Percentiles rank a stretch among this genome's conserved stretches.
Evolutionary conservation across 2,113 vertebrate genomes (phyloP).

Genomic region (Archilochus colubris): DNA sequence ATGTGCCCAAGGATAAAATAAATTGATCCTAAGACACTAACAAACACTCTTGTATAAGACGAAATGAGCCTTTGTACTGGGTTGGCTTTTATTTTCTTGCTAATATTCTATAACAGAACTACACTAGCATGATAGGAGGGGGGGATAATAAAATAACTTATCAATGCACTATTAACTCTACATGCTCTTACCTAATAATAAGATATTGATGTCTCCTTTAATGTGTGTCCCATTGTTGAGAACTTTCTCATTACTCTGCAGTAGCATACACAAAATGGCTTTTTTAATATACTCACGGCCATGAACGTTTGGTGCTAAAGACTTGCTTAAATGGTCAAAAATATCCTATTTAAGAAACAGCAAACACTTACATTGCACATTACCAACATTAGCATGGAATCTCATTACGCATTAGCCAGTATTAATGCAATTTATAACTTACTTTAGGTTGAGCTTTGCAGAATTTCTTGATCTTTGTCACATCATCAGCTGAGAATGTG

Average conservation of each 20-base stretch:
- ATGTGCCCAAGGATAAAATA: conserved; percentile 69
- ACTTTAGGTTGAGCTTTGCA: conserved; percentile 81
- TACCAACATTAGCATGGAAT: conserved; percentile 74
- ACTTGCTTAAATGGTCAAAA: conserved; percentile 84
- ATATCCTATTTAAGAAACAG: conserved; percentile 81
- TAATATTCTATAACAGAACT: conserved; percentile 72
- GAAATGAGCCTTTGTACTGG: conserved; percentile 66
- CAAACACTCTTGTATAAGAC: conserved; percentile 55
- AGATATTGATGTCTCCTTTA: conserved; percentile 85
- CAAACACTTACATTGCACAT: conserved; percentile 77
- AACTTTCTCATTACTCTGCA: conserved; percentile 83
- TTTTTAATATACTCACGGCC: conserved; percentile 85
- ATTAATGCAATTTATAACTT: conserved; percentile 73
- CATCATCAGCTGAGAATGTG: conserved; percentile 75
- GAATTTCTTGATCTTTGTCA: conserved; percentile 86
- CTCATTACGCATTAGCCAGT: conserved; percentile 75
- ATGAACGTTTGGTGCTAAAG: conserved; percentile 81
- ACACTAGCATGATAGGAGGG: conserved; percentile 53
- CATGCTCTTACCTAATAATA: conserved; percentile 83
- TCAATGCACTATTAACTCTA: conserved; percentile 79
- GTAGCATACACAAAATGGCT: conserved; percentile 80
- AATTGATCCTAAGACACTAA: conserved; percentile 66
- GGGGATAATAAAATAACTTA: conserved; percentile 79
- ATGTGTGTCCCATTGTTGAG: conserved; percentile 78
- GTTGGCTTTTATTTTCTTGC: conserved; percentile 75